Evolutionary conservation across 2,113 vertebrate genomes (phyloP).

Genomic region (Rafetus swinhoei): DNA sequence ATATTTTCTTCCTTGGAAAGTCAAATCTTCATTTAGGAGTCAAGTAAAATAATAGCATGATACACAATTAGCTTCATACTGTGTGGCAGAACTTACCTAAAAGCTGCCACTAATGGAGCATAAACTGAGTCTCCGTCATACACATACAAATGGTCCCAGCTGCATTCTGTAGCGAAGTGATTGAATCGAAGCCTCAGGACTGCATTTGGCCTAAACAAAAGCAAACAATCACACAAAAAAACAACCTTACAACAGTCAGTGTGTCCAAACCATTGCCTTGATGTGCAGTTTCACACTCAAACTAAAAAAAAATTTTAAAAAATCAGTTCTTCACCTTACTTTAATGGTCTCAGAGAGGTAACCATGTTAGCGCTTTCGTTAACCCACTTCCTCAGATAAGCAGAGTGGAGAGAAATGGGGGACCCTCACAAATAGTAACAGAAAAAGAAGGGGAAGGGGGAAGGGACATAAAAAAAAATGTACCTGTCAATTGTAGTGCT

Average conservation of each 20-base stretch:
- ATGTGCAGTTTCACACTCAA: not conserved
- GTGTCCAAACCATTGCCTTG: fast-evolving
- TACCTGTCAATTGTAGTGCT: no score
- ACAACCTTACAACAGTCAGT: fast-evolving
- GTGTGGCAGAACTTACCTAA: conserved; percentile 85
- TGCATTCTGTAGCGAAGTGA: conserved; percentile 99
- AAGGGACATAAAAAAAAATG: no score
- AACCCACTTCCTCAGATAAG: no score
- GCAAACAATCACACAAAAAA: not conserved
- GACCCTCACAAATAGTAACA: no score
- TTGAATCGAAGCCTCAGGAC: conserved; percentile 93
- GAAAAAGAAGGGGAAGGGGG: no score
- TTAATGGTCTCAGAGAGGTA: not conserved
- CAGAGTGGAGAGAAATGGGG: no score
- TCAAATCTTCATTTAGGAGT: not conserved
- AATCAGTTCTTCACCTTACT: not conserved
- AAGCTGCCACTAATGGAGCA: conserved; percentile 93
- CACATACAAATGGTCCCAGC: conserved; percentile 98
- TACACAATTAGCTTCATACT: not conserved
- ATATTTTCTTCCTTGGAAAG: not conserved
- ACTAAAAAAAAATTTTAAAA: not conserved
- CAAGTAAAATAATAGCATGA: not conserved
- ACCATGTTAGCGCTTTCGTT: no score
- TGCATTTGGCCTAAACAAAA: conserved; percentile 85
- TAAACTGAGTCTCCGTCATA: conserved; percentile 98